phyloP scores from a whole-genome alignment of 2,113 vertebrate species.

The Xenopus laevis region DNA sequence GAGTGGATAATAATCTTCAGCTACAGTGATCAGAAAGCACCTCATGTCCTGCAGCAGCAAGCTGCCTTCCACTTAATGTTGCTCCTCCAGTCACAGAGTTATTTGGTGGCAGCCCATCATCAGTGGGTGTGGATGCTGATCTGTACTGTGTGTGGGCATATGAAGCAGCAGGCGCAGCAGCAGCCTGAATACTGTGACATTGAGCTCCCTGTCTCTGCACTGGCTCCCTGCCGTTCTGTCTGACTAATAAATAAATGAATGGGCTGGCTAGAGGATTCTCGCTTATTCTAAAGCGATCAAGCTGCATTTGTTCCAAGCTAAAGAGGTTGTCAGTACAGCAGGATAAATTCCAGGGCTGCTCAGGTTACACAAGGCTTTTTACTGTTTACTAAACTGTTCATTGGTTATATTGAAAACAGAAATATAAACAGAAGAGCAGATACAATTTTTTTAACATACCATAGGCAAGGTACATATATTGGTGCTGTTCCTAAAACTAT shows the following conservation, averaged over 20 bases:
- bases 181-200: slow-evolving; percentile 39
- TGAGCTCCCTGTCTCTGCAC: slow-evolving; percentile 23
- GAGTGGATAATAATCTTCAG: slow-evolving; percentile 23
- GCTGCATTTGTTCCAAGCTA: slow-evolving; percentile 1
- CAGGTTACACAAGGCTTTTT: slow-evolving; percentile 43
- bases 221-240: not conserved
- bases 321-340: slow-evolving; percentile 19
- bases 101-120: slow-evolving; percentile 39
- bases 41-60: slow-evolving; percentile 14
- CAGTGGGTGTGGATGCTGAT: slow-evolving; percentile 36
- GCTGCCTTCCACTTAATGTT: slow-evolving; percentile 36
- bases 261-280: slow-evolving; percentile 19
- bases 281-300: slow-evolving; percentile 15
- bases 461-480: no score
- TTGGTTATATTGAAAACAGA: no score
- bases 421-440: no score
- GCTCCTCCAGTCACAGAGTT: slow-evolving; percentile 36
- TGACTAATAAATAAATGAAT: slow-evolving; percentile 32
- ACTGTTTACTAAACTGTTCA: slow-evolving; percentile 11
- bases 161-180: slow-evolving; percentile 8
- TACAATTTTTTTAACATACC: no score
- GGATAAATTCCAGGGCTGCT: slow-evolving; percentile 46
- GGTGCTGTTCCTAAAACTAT: no score
- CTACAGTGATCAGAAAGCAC: slow-evolving; percentile 18
- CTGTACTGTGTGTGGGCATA: slow-evolving; percentile 32